Percentiles rank a stretch among this genome's conserved stretches.
Conservation (phyloP, 2,888 invertebrate species). For the Dyspetes luteomarginatus region DNA sequence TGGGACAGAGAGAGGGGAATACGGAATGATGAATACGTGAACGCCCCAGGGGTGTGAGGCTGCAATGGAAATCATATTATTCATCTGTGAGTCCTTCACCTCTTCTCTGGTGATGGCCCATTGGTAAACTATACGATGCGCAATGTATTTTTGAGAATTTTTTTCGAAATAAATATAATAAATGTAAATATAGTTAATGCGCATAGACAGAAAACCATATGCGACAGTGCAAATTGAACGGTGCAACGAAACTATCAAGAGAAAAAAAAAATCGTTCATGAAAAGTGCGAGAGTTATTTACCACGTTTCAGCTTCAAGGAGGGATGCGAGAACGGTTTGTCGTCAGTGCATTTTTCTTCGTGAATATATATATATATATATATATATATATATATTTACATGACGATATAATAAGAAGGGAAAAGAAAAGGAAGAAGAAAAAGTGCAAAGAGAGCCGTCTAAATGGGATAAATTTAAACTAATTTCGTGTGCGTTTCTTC, state of each 20-base stretch:
- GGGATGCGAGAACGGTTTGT: constrained; percentile 30
- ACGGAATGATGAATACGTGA: constrained; percentile 26
- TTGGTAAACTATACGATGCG: too few species aligned
- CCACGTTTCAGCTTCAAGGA: not conserved
- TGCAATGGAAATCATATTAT: constrained; percentile 48
- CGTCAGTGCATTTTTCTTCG: constrained; percentile 46
- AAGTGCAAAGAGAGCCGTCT: constrained; percentile 20
- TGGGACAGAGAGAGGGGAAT: constrained; percentile 54
- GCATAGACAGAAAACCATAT: too few species aligned
- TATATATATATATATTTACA: not conserved
- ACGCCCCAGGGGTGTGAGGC: not conserved
- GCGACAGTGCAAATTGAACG: not conserved
- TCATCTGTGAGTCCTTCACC: constrained; percentile 1
- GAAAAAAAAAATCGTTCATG: not conserved
- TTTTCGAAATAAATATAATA: not conserved
- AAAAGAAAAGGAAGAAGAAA: constrained; percentile 9
- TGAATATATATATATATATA: not conserved
- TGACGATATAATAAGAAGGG: not conserved
- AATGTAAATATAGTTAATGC: too few species aligned
- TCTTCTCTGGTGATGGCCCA: too few species aligned
- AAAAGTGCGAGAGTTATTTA: not conserved
- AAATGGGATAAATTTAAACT: constrained; percentile 68
- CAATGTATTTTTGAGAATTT: not conserved
- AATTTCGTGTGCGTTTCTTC: constrained; percentile 68
- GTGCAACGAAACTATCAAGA: constrained; percentile 3